Base-by-base conservation (phyloP, 2,888 invertebrate species). In the Lasioglossum figueresi region DNA sequence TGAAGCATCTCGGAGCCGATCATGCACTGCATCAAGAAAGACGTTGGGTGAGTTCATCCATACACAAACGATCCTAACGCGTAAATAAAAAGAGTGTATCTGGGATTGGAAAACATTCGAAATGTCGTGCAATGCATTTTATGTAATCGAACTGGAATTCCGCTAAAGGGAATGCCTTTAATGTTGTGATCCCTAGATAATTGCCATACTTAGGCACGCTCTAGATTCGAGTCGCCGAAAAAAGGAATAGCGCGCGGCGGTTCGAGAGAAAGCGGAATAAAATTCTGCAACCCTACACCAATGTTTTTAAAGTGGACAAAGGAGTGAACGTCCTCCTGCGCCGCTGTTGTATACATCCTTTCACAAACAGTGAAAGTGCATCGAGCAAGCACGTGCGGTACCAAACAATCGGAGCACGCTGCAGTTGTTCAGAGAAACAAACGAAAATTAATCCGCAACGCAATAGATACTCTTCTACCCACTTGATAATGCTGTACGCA, bases 11-110 rank as follows among this genome's bases (percentile, higher is more conserved):
- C 6, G 16, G 31, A 31, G 16, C 5, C 16, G n/a, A 63, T 31
- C 19, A 68, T 68, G 66, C 66, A 68, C 1, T 4, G n/a, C 8
- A 12, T 8, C 34, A 63, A 37, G 3, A 34, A 31, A 12, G 10
- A 31, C 8, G 16, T 68, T 10, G 34, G 73, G 83, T 84, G 48
- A 74, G 83, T 84, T 31, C 19, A 10, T 45, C 56, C 19, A 2
- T 0, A 31, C 23, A 31, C 16, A 19, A 31, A 63, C 16, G 19
- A 19, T 66, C 34, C 19, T 1, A 16, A 31, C 0, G 5, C 6
- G 2, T 31, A 59, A n/a, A n/a, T 56, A 4, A 12, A 1, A n/a
- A 56, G 12, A n/a, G 56, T 4, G 56, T 12, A 56, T 12, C 4
- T 56, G 0, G 3, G 10, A 52, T 23, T 23, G 23, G 23, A 8